These are phyloP conservation scores for Tipula helvola DNA, from an alignment of 2,888 invertebrate species.

Conservation along the genomic window DNA sequence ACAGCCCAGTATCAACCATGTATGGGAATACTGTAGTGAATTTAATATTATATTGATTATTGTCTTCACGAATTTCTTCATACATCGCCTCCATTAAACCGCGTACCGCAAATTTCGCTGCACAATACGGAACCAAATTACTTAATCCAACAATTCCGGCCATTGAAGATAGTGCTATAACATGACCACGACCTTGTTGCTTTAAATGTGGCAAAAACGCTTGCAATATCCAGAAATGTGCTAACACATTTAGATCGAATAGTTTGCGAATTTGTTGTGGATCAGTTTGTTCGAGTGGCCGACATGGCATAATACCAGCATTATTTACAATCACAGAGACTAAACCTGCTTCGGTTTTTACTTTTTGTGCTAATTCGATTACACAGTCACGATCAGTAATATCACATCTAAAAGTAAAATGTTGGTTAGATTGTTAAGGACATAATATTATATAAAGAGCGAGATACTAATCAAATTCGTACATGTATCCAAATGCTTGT, in stretches of 20 bases:
- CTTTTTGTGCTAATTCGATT: conserved; percentile 45
- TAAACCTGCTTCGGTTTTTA: conserved; percentile 57
- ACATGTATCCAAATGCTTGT: conserved; percentile 37
- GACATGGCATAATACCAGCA: conserved; percentile 77
- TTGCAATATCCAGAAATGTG: conserved; percentile 66
- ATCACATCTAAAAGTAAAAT: conserved; percentile 48
- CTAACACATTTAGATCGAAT: conserved; percentile 64
- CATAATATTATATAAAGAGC: no score
- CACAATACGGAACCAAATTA: conserved; percentile 72
- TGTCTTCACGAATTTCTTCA: conserved; percentile 58
- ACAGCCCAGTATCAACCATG: conserved; percentile 77
- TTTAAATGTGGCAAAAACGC: conserved; percentile 68
- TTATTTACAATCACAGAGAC: conserved; percentile 73
- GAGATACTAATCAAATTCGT: background rate
- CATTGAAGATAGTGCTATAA: conserved; percentile 64
- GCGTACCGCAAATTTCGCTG: conserved; percentile 66
- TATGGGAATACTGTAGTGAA: conserved; percentile 77
- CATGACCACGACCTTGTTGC: conserved; percentile 58
- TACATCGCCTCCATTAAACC: conserved; percentile 74
- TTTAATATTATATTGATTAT: conserved; percentile 44
- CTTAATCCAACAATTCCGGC: conserved; percentile 59
- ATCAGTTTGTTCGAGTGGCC: conserved; percentile 50
- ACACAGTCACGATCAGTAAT: conserved; percentile 59
- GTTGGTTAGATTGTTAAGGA: no score
- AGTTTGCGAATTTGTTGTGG: conserved; percentile 54